Conservation (phyloP, 1,140 invertebrate species). For the Eciton burchellii region DNA sequence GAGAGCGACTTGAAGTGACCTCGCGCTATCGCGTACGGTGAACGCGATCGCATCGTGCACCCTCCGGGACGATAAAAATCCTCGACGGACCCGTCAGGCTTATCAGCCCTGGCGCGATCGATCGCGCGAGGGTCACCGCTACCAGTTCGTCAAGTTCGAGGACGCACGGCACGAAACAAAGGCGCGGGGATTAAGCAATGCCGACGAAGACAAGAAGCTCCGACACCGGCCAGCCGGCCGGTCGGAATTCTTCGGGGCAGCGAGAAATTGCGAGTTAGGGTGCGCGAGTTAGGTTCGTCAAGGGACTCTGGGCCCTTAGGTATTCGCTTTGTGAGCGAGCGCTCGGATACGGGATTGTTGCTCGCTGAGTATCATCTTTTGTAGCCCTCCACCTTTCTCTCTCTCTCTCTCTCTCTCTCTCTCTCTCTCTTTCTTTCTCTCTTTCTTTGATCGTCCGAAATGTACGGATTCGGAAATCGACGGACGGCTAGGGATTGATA, state of each 20-base stretch:
- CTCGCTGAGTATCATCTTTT: background rate
- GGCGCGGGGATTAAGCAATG: slow-evolving; percentile 66
- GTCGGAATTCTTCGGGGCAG: slow-evolving; percentile 21
- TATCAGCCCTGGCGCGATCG: slow-evolving; percentile 67
- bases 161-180: slow-evolving; percentile 66
- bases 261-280: slow-evolving; percentile 13
- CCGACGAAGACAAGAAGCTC: slow-evolving; percentile 50
- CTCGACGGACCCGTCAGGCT: slow-evolving; percentile 42
- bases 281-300: slow-evolving; percentile 35
- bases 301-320: background rate
- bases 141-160: slow-evolving; percentile 17
- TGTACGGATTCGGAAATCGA: too few relatives aligned
- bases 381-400: background rate
- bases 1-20: slow-evolving; percentile 57
- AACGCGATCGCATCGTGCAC: slow-evolving; percentile 63
- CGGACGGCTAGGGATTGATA: background rate
- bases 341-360: slow-evolving; percentile 14
- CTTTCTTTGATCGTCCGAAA: background rate
- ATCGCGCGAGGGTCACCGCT: slow-evolving; percentile 58
- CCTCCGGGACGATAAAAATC: slow-evolving; percentile 65
- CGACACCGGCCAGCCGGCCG: background rate
- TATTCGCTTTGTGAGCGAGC: background rate
- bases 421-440: too few relatives aligned
- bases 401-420: too few relatives aligned
- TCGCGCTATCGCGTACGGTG: slow-evolving; percentile 60